Conservation (phyloP, 2,797 vertebrate species). For the Moxostoma hubbsi region DNA sequence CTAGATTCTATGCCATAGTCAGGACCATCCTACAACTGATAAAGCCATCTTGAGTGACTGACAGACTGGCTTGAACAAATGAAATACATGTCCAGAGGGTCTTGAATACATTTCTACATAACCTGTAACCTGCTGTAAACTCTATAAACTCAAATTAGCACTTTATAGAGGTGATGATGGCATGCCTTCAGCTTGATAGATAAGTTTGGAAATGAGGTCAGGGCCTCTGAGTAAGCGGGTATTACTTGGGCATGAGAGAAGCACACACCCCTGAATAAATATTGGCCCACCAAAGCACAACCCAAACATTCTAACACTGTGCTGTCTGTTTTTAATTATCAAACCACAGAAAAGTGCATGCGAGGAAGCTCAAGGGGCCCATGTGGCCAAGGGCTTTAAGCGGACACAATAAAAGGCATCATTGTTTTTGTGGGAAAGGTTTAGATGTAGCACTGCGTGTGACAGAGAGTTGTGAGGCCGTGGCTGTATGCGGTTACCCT, state of each 20-base stretch:
- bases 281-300: conserved; percentile 36
- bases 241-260: conserved; percentile 34
- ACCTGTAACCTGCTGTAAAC: background rate
- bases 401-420: conserved; percentile 85
- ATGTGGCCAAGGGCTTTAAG: conserved; percentile 81
- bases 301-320: conserved; percentile 48
- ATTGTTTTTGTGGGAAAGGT: conserved; percentile 68
- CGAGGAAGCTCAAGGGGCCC: conserved; percentile 86
- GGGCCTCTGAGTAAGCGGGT: conserved; percentile 18
- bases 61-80: background rate
- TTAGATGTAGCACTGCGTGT: conserved; percentile 49
- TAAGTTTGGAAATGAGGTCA: conserved; percentile 19
- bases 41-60: background rate
- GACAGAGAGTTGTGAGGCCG: conserved; percentile 31
- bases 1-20: no score
- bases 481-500: conserved; percentile 23
- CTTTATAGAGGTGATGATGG: background rate
- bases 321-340: conserved; percentile 86
- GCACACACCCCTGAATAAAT: conserved; percentile 37
- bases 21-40: background rate
- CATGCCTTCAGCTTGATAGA: background rate
- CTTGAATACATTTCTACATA: background rate
- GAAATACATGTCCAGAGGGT: background rate
- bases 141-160: background rate
- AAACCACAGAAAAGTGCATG: conserved; percentile 86